Conservation (phyloP, 1,140 invertebrate genomes). For the Bombus consobrinus region DNA sequence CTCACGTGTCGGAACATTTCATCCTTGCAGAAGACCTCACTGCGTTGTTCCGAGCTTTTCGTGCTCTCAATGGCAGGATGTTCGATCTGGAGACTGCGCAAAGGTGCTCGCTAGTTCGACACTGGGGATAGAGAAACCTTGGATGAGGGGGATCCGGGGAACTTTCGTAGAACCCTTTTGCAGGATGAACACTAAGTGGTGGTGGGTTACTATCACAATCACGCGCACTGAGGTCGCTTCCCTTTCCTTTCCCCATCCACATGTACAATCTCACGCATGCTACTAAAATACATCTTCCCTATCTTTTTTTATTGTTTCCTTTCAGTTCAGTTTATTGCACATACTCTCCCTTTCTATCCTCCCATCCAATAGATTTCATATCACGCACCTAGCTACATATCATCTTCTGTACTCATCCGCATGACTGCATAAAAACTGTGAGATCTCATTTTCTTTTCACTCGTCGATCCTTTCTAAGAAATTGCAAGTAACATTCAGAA, state of each 20-base stretch:
- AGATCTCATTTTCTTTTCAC: not conserved
- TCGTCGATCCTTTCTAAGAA: not conserved
- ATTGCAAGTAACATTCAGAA: not conserved
- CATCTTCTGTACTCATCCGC: not conserved
- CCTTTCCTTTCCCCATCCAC: not conserved
- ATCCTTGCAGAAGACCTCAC: slow-evolving; percentile 1
- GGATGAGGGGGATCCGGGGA: slow-evolving; percentile 16
- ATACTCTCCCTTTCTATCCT: not conserved
- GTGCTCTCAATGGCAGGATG: slow-evolving; percentile 37
- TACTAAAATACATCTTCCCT: slow-evolving; percentile 13
- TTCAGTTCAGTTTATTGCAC: slow-evolving; percentile 11
- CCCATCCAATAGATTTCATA: slow-evolving; percentile 24
- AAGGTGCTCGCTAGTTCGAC: not conserved
- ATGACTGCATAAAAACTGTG: slow-evolving; percentile 3
- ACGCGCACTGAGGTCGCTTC: slow-evolving; percentile 20
- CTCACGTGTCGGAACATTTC: slow-evolving; percentile 27
- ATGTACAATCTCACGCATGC: not conserved
- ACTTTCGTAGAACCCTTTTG: slow-evolving; percentile 38
- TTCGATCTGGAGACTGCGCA: slow-evolving; percentile 55
- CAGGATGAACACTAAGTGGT: slow-evolving; percentile 25
- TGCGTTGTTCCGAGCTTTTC: not conserved
- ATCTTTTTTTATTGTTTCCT: slow-evolving; percentile 26
- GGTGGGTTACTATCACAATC: slow-evolving; percentile 21
- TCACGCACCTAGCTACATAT: slow-evolving; percentile 12
- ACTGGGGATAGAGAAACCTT: slow-evolving; percentile 16